Evolutionary conservation across 2,888 invertebrate genomes (phyloP), one percentile per base, ranked within the genome.

Genomic region (Erebia ligea): DNA sequence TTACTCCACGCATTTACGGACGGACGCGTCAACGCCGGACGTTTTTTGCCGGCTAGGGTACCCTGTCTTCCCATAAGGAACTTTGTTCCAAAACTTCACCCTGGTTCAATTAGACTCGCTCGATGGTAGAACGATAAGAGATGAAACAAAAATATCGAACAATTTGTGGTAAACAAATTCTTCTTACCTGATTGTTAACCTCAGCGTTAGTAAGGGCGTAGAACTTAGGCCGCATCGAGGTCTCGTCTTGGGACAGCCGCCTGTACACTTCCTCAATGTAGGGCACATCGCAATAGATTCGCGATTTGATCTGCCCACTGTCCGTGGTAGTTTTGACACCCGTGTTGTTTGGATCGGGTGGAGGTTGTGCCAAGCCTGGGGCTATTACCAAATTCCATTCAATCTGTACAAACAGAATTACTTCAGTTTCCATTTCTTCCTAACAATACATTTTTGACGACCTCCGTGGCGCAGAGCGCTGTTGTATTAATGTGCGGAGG

Each of bases 121-220:
- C 6, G 6, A 45, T 11, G 45, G 11, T 10, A 10, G 42, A 45
- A 45, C 1, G 10, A 45, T 45, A 45, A 45, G 45, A 45, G 10
- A 45, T 10, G 13, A 45, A 11, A 45, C 13, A 45, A 13, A 10
- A 45, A 45, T 1, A 1, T 11, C 4, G 48, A 15, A 50, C 1
- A n/a, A 3, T 50, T 48, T 8, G 8, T 1, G 50, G 5, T n/a
- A n/a, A 34, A 34, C 15, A 6, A 1, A 58, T 34, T n/a, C 15
- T 9, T 8, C 40, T 10, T 67, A 94, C 94, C 86, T 94, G 94
- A 79, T 94, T 94, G 78, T 95, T 95, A 68, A 94, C 90, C 72
- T 98, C 98, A 8, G 97, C 92, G 68, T 95, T 95, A 13, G 98
- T 97, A 40, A 99, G 92, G 25, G 98, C 97, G 86, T 99, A 99